phyloP scores from a whole-genome alignment of 2,888 invertebrate species.

The Pristionchus mayeri region DNA sequence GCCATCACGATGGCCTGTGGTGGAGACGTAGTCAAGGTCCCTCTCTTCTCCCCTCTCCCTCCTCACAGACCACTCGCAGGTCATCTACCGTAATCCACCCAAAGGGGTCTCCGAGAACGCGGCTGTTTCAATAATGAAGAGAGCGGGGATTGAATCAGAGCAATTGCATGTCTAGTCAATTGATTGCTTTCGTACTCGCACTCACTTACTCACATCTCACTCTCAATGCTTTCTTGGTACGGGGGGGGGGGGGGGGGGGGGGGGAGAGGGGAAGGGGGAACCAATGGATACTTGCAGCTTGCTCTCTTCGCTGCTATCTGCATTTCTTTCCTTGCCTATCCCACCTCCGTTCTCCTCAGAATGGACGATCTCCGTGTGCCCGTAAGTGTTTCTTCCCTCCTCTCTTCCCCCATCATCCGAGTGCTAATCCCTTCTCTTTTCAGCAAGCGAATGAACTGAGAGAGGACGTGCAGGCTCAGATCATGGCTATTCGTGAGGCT shows the following conservation, averaged over 20 bases:
- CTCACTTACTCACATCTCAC: background rate
- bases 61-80: no score
- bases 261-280: background rate
- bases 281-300: constrained; percentile 18
- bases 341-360: constrained; percentile 71
- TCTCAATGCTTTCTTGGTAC: constrained; percentile 13
- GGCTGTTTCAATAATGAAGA: background rate
- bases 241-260: no score
- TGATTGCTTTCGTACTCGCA: background rate
- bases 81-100: background rate
- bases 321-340: constrained; percentile 70
- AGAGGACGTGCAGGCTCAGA: constrained; percentile 69
- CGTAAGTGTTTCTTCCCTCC: constrained; percentile 20
- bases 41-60: no score
- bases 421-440: background rate
- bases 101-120: background rate
- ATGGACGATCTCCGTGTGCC: constrained; percentile 70
- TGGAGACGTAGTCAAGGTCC: constrained; percentile 17
- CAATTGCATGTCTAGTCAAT: background rate
- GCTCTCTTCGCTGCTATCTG: constrained; percentile 68
- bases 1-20: background rate
- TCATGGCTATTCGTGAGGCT: constrained; percentile 57
- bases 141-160: background rate
- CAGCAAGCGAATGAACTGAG: constrained; percentile 64
- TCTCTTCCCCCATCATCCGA: background rate